Conservation (phyloP, 2,888 invertebrate species). For the Alloscopus bannaensis region DNA sequence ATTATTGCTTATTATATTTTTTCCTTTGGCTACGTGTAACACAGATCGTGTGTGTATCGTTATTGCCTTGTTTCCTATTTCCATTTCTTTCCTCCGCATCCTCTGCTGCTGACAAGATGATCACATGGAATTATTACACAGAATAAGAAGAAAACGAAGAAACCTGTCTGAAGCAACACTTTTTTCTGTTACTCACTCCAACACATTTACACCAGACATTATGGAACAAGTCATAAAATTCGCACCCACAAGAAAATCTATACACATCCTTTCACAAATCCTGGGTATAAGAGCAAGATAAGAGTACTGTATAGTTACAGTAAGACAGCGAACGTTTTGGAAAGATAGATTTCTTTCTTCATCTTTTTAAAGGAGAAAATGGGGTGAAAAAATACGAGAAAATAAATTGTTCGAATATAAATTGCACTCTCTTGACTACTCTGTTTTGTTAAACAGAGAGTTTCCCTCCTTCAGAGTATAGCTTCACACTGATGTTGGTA, state of each 20-base stretch:
- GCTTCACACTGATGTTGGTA: no score
- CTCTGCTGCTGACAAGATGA: constrained; percentile 6
- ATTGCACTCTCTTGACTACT: constrained; percentile 48
- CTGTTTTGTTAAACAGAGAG: constrained; percentile 2
- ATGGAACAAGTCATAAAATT: constrained; percentile 64
- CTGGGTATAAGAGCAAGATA: background rate
- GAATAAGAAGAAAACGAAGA: constrained; percentile 24
- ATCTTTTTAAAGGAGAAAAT: constrained; percentile 29
- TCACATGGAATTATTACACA: constrained; percentile 12
- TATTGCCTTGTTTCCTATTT: constrained; percentile 14
- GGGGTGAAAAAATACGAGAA: constrained; percentile 56
- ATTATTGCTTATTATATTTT: constrained; percentile 42
- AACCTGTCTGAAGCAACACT: constrained; percentile 48
- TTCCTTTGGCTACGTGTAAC: no score
- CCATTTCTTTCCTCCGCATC: no score
- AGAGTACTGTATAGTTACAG: background rate
- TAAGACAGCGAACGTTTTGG: background rate
- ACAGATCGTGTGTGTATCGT: no score
- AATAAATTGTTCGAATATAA: constrained; percentile 61
- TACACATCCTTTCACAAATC: no score
- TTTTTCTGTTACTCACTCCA: constrained; percentile 41
- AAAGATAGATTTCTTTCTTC: background rate
- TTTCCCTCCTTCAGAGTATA: background rate
- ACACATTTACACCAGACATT: constrained; percentile 28
- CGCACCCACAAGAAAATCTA: constrained; percentile 49